phyloP scores from a whole-genome alignment of 2,888 invertebrate genomes.

The Drosophila nigritarsus region DNA sequence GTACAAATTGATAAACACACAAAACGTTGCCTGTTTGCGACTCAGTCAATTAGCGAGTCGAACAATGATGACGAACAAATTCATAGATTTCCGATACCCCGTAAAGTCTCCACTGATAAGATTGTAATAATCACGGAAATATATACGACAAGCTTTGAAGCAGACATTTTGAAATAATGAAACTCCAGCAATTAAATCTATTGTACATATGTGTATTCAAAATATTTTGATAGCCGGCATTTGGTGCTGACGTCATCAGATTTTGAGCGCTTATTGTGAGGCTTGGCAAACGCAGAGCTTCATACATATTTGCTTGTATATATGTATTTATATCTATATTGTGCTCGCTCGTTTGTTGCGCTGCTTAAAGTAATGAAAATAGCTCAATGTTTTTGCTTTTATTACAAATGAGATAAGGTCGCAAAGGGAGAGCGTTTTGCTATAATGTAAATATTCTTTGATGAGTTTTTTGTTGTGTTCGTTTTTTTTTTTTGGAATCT shows the following conservation, averaged over 20 bases:
- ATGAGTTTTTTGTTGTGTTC: constrained; percentile 3
- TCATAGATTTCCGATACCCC: constrained; percentile 2
- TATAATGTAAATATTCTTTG: constrained; percentile 5
- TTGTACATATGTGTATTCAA: background rate
- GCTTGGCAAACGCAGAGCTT: constrained; percentile 25
- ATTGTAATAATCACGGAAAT: constrained; percentile 46
- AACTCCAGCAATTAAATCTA: constrained; percentile 11
- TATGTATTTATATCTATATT: background rate
- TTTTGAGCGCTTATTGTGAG: constrained; percentile 14
- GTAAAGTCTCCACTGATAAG: constrained; percentile 53
- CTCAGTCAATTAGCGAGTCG: constrained; percentile 44
- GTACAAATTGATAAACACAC: constrained; percentile 44
- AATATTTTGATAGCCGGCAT: constrained; percentile 28
- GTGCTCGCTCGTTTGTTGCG: background rate
- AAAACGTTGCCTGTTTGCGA: constrained; percentile 32
- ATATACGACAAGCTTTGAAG: constrained; percentile 18
- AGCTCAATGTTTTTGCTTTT: constrained; percentile 23
- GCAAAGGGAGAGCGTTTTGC: constrained; percentile 8
- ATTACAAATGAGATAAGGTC: constrained; percentile 30
- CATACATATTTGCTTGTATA: background rate
- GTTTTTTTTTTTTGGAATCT: constrained; percentile 5
- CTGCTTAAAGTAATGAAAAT: constrained; percentile 19
- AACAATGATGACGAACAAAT: constrained; percentile 28
- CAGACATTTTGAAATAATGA: constrained; percentile 10
- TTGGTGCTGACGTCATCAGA: constrained; percentile 45